phyloP scores from a whole-genome alignment of 2,888 invertebrate species.

The Kuschelorhynchus macadamiae region DNA sequence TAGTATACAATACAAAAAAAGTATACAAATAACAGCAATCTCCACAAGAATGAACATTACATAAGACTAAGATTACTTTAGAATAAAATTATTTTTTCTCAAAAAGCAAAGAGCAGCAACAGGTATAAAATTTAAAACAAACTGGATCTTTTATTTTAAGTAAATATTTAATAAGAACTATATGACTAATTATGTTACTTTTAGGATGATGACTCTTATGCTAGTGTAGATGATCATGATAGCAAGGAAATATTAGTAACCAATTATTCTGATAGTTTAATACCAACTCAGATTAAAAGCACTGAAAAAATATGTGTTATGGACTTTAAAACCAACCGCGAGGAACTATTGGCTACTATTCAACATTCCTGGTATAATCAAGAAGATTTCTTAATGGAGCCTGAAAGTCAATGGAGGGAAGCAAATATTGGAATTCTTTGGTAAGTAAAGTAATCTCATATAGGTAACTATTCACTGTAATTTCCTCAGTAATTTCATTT shows the following conservation, averaged over 20 bases:
- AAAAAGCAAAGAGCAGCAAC: no score
- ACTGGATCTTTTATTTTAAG: no score
- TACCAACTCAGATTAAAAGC: conserved; percentile 47
- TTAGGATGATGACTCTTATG: conserved; percentile 50
- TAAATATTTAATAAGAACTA: no score
- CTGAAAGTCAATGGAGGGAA: conserved; percentile 59
- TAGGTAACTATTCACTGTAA: conserved; percentile 7
- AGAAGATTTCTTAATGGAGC: conserved; percentile 56
- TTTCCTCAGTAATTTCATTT: no score
- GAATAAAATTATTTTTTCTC: no score
- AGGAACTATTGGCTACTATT: conserved; percentile 58
- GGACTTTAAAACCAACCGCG: conserved; percentile 56
- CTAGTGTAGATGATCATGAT: conserved; percentile 44
- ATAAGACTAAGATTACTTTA: no score
- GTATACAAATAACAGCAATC: no score
- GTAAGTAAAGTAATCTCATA: conserved; percentile 53
- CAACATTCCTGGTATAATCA: conserved; percentile 64
- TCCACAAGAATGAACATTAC: no score
- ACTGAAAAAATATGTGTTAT: conserved; percentile 52
- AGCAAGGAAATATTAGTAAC: conserved; percentile 19
- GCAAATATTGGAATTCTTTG: conserved; percentile 64
- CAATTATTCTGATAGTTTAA: conserved; percentile 4
- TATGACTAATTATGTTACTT: conserved; percentile 1
- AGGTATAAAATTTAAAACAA: no score
- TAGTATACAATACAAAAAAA: no score